Evolutionary conservation across 2,113 vertebrate species (phyloP).

Genomic region (Morphnarchus princeps): DNA sequence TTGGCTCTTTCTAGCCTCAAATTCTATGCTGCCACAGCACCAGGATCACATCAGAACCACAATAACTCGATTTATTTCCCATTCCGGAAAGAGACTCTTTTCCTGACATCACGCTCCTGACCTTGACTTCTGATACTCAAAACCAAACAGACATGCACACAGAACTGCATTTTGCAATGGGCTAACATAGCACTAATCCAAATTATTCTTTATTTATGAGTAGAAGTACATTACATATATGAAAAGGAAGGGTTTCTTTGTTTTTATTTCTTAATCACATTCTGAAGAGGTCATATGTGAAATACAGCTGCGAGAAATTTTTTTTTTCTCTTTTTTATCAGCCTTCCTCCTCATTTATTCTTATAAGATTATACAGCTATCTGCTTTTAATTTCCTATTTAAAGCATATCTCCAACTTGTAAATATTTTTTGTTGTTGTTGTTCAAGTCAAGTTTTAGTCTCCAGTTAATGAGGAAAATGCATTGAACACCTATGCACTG

Average conservation of each 20-base stretch:
- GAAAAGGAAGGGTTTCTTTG: not conserved
- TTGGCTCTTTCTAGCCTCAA: not conserved
- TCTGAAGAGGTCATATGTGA: constrained; percentile 9
- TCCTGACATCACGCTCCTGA: not conserved
- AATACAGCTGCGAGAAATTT: not conserved
- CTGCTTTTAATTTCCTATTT: constrained; percentile 11
- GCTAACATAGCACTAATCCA: not conserved
- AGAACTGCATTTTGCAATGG: not conserved
- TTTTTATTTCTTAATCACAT: constrained; percentile 30
- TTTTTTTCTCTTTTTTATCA: not conserved
- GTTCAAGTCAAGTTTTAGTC: not conserved
- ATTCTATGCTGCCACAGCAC: not conserved
- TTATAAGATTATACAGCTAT: not conserved
- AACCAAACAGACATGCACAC: not conserved
- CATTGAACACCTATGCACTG: not conserved
- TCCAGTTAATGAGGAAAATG: not conserved
- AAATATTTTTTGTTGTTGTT: not conserved
- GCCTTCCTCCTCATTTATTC: not conserved
- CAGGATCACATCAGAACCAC: not conserved
- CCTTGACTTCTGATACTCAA: not conserved
- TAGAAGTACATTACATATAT: not conserved
- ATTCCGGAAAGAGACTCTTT: not conserved
- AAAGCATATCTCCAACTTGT: not conserved
- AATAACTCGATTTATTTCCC: not conserved
- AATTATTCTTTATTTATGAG: not conserved